Conservation (phyloP, 2,888 invertebrate genomes). For the Cantharis flavilabris region DNA sequence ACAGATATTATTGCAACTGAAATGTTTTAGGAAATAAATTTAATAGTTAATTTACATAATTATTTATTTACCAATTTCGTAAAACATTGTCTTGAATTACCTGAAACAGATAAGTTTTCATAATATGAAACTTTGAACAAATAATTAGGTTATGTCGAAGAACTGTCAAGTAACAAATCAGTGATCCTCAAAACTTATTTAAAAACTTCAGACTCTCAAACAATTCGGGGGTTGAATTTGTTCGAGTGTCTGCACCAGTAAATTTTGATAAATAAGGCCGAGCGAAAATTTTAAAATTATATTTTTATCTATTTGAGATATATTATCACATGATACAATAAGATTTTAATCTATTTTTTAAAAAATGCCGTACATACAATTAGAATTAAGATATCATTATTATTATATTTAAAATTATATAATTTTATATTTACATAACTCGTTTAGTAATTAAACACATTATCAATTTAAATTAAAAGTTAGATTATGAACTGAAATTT, state of each 20-base stretch:
- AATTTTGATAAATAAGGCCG: not conserved
- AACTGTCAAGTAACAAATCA: not conserved
- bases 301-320: not conserved
- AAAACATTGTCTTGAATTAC: not conserved
- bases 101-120: not conserved
- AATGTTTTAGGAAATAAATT: slow-evolving; percentile 21
- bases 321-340: not conserved
- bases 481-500: not conserved
- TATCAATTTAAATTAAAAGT: not conserved
- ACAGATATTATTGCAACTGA: slow-evolving; percentile 67
- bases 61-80: not conserved
- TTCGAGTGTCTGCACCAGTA: too few relatives aligned
- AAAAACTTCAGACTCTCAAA: too few relatives aligned
- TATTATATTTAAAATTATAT: not conserved
- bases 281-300: not conserved
- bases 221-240: too few relatives aligned
- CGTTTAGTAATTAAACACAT: not conserved
- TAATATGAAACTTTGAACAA: not conserved
- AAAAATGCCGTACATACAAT: not conserved
- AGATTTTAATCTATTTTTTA: not conserved
- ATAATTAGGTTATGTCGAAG: not conserved
- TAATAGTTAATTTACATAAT: not conserved
- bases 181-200: not conserved
- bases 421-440: not conserved
- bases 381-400: not conserved